Conservation (phyloP, 2,888 invertebrate species). For the Belgica antarctica region DNA sequence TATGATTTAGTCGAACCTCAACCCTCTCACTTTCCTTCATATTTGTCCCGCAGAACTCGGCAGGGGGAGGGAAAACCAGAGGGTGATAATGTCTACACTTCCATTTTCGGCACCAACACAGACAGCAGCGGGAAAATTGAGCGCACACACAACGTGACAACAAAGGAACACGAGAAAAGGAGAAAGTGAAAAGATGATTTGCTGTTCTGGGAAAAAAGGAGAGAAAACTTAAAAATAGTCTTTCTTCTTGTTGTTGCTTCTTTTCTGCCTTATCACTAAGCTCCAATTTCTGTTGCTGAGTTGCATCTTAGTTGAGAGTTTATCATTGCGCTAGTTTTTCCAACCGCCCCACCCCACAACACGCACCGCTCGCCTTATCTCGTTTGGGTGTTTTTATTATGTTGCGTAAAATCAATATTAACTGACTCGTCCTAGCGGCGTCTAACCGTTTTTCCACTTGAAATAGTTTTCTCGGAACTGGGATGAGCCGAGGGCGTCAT, state of each 20-base stretch:
- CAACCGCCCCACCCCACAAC: neutral
- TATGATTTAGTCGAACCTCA: neutral
- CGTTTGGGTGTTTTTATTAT: neutral
- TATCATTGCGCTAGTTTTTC: conserved; percentile 13
- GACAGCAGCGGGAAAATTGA: neutral
- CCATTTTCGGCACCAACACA: conserved; percentile 29
- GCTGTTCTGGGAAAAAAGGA: neutral
- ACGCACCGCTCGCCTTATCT: neutral
- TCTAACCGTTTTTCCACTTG: conserved; percentile 38
- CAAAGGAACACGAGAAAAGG: neutral
- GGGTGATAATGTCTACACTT: conserved; percentile 37
- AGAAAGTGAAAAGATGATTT: conserved; percentile 12
- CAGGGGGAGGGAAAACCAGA: neutral
- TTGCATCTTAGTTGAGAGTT: neutral
- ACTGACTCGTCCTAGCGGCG: conserved; percentile 40
- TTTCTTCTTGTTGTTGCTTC: neutral
- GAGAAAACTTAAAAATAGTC: neutral
- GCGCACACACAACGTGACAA: neutral
- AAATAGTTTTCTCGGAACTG: conserved; percentile 11
- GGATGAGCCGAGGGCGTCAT: neutral
- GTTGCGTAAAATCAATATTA: conserved; percentile 43
- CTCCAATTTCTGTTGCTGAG: conserved; percentile 26
- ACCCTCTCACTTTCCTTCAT: neutral
- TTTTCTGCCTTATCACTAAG: conserved; percentile 12
- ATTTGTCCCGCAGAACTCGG: neutral